phyloP scores from a whole-genome alignment of 2,113 vertebrate species.

The Cyrtonyx montezumae region DNA sequence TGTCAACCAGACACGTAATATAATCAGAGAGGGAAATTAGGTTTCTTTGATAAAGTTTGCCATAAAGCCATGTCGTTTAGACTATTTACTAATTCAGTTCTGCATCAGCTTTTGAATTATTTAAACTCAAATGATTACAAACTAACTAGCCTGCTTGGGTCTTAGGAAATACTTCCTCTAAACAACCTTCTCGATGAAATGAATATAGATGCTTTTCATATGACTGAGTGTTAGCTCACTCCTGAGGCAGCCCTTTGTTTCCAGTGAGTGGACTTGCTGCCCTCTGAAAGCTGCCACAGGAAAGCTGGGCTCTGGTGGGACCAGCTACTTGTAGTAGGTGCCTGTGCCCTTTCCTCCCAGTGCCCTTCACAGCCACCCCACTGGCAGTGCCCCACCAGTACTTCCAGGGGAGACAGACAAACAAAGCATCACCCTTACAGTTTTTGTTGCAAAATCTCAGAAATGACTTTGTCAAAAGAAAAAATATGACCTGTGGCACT shows the following conservation, averaged over 20 bases:
- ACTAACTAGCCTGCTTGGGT: conserved; percentile 16
- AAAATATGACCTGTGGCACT: not conserved
- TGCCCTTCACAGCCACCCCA: not conserved
- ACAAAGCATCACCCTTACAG: not conserved
- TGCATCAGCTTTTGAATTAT: conserved; percentile 52
- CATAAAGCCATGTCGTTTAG: conserved; percentile 4
- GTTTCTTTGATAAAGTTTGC: conserved; percentile 54
- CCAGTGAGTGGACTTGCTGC: not conserved
- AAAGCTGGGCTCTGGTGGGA: not conserved
- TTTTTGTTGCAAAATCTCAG: not conserved
- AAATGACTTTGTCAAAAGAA: not conserved
- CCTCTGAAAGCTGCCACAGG: not conserved
- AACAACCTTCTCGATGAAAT: conserved; percentile 4
- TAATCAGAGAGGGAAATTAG: conserved; percentile 48
- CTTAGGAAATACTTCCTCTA: not conserved
- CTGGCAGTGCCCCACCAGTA: not conserved
- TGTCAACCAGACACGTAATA: conserved; percentile 28
- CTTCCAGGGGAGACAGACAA: not conserved
- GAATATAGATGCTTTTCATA: not conserved
- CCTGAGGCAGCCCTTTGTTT: not conserved
- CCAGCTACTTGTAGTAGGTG: fast-evolving
- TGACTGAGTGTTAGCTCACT: not conserved
- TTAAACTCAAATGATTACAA: not conserved
- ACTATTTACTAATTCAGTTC: conserved; percentile 46
- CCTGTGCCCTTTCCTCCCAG: not conserved